Evolutionary conservation across 1,140 invertebrate genomes (phyloP), one percentile per base, ranked within the genome.

Genomic region (Sipha flava): DNA sequence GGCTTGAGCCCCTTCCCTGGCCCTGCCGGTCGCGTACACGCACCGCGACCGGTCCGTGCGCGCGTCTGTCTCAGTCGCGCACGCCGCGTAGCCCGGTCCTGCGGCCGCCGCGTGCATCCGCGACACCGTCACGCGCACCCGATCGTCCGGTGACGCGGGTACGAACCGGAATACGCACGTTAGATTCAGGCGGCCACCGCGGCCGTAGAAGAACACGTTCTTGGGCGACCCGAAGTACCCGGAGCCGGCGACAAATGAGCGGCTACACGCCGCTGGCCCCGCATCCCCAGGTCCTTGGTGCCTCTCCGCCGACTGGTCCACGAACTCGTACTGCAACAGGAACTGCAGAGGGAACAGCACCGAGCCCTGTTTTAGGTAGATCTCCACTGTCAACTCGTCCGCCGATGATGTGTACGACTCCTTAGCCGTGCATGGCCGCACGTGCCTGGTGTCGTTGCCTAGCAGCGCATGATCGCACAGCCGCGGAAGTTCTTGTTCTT

Each of bases 161-260:
- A 91, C 90, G 83, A 94, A 94, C 83, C 90, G 89, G 83, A 93
- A 90, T 45, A 90, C 87, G 84, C 93, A 94, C 79, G 88, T 92
- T 37, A 94, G 84, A 84, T 93, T 92, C 82, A 89, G 88, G 12
- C 91, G 88, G 1, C 93, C 93, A 2, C 93, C 93, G 72, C 93
- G 87, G 2, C 93, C 92, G 82, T 92, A 94, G 82, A 93, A 90
- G 86, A 94, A 94, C 21, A 94, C 92, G 82, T 91, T 93, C 81
- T 89, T 89, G 0, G 93, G 92, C 1, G 92, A 93, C 82, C 89
- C 89, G 83, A 94, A 93, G 18, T 83, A 79, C 4, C 81, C 84
- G 18, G 83, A 81, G 23, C 83, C 81, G 1, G 84, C 83, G 59
- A 86, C 88, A 82, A 90, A 90, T 70, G 89, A 86, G 82, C 89